Evolutionary conservation across 2,888 invertebrate species (phyloP).

Genomic region (Adelognathus sp.): DNA sequence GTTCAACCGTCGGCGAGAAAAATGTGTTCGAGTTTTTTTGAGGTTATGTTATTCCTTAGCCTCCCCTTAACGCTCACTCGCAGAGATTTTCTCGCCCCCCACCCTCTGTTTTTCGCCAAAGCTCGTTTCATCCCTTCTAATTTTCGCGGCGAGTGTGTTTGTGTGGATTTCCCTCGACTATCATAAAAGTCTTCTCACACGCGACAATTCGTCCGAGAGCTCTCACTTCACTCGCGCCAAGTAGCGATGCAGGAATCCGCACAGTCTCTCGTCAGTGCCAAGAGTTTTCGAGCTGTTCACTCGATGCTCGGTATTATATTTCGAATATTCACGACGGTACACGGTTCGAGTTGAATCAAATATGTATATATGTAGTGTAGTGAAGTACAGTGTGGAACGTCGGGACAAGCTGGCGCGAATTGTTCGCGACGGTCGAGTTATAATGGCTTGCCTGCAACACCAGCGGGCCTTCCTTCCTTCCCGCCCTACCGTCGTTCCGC

Average conservation of each 20-base stretch:
- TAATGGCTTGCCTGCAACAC: conserved; percentile 47
- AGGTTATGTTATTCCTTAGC: too few species aligned
- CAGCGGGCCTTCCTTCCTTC: conserved; percentile 4
- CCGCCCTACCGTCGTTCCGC: conserved; percentile 12
- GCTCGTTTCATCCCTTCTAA: conserved; percentile 58
- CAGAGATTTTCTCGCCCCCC: neutral
- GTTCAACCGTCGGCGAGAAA: too few species aligned
- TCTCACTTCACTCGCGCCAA: neutral
- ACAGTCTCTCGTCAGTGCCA: neutral
- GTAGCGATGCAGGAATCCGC: neutral
- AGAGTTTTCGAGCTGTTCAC: conserved; percentile 30
- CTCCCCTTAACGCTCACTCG: neutral
- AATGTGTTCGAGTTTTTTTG: too few species aligned
- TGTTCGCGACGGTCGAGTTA: conserved; percentile 49
- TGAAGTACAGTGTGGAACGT: conserved; percentile 24
- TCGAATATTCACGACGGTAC: conserved; percentile 9
- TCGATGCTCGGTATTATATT: conserved; percentile 10
- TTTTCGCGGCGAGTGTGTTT: neutral
- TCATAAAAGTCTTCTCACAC: conserved; percentile 35
- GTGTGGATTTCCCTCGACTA: neutral
- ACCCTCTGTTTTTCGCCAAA: conserved; percentile 18
- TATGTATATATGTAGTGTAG: neutral
- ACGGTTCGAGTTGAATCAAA: neutral
- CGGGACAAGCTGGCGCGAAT: conserved; percentile 51
- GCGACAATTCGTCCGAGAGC: conserved; percentile 66